Evolutionary conservation across 2,113 vertebrate genomes (phyloP).

Genomic region (Nyctibius bracteatus): DNA sequence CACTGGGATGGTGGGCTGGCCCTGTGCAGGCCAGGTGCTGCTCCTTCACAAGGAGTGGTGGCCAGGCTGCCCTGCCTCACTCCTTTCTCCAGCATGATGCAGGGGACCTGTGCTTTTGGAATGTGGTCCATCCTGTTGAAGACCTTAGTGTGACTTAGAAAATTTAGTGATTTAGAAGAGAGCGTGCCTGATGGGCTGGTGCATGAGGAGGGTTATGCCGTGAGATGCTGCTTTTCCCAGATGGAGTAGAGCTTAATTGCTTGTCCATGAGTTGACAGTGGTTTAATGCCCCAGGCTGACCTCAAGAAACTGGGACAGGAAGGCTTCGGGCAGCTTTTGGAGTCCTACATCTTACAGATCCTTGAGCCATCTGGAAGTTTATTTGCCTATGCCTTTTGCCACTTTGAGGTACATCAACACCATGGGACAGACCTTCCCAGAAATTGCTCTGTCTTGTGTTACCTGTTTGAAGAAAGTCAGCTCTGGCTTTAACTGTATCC

Average conservation of each 20-base stretch:
- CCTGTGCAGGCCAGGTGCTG: rapidly evolving
- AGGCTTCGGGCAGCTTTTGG: background rate
- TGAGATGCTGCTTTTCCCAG: background rate
- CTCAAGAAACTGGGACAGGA: background rate
- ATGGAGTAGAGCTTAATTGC: background rate
- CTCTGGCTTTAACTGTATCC: background rate
- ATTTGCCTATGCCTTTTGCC: background rate
- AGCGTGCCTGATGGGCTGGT: background rate
- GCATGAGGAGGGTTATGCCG: rapidly evolving
- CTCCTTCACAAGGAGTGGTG: too few relatives aligned
- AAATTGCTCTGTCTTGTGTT: background rate
- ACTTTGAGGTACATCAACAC: background rate
- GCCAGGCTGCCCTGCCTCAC: rapidly evolving
- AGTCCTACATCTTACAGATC: rapidly evolving
- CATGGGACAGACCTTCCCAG: background rate
- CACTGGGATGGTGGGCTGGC: too few relatives aligned
- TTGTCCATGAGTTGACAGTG: background rate
- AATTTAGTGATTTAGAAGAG: background rate
- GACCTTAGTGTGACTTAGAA: background rate
- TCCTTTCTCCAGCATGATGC: rapidly evolving
- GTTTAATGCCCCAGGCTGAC: background rate
- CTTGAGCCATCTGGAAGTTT: background rate
- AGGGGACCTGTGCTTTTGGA: rapidly evolving
- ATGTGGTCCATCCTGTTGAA: background rate
- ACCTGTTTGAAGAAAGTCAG: background rate